These are phyloP conservation scores for Drosophila melanica DNA, from an alignment of 1,140 invertebrate species.

Conservation along the genomic window DNA sequence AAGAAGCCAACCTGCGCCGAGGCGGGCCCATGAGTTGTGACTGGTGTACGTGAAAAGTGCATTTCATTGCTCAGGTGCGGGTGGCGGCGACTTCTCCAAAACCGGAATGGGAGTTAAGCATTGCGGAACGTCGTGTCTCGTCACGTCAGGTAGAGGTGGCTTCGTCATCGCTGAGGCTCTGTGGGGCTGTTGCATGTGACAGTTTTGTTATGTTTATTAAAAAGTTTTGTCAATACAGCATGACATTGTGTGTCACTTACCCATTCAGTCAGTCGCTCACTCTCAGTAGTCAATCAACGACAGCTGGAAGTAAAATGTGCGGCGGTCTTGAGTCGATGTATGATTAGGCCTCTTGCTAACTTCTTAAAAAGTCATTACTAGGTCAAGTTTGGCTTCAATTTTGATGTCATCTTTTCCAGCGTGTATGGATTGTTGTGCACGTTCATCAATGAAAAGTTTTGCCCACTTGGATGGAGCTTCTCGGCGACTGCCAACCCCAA, in stretches of 20 bases:
- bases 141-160: conserved; percentile 25
- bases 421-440: conserved; percentile 23
- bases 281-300: conserved; percentile 33
- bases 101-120: conserved; percentile 11
- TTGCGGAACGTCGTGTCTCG: conserved; percentile 34
- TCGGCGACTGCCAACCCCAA: conserved; percentile 7
- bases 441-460: conserved; percentile 67
- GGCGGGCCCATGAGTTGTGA: conserved; percentile 52
- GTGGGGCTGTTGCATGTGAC: conserved; percentile 49
- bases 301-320: not conserved
- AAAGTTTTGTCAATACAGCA: conserved; percentile 56
- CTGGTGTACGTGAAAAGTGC: conserved; percentile 75
- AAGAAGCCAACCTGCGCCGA: conserved; percentile 36
- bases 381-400: conserved; percentile 27
- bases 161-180: conserved; percentile 29
- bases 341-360: conserved; percentile 48
- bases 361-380: conserved; percentile 71
- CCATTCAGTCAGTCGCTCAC: conserved; percentile 3
- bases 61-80: conserved; percentile 53
- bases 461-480: not conserved
- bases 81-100: not conserved
- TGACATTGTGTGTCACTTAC: conserved; percentile 25
- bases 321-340: conserved; percentile 16
- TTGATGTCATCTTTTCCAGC: conserved; percentile 1
- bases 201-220: conserved; percentile 61